Conservation (phyloP, 2,797 vertebrate genomes). For the Typhlichthys eigenmanni region DNA sequence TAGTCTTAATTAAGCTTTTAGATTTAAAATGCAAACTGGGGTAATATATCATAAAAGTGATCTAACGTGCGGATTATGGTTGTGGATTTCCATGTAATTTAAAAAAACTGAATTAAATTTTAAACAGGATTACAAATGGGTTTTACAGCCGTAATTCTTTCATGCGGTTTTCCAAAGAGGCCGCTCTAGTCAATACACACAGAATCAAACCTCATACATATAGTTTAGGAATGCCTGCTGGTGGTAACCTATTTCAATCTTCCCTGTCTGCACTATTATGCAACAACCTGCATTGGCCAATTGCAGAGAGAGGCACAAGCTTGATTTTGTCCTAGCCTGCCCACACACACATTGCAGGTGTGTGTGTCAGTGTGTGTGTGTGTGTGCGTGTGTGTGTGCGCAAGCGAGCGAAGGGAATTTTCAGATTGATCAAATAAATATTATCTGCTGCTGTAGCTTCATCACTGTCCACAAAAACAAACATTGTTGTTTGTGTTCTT, state of each 20-base stretch:
- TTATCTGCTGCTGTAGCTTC: conserved; percentile 7
- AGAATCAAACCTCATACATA: conserved; percentile 6
- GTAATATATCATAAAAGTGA: conserved; percentile 42
- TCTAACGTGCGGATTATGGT: conserved; percentile 42
- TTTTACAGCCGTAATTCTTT: not conserved
- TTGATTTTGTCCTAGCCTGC: conserved; percentile 1
- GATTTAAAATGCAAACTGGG: conserved; percentile 44
- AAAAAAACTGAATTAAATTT: conserved; percentile 33
- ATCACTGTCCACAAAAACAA: conserved; percentile 22
- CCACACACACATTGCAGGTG: not conserved
- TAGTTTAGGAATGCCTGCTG: not conserved
- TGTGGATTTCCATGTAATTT: conserved; percentile 28
- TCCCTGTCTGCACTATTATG: not conserved
- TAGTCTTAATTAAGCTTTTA: conserved; percentile 47
- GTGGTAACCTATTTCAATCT: not conserved
- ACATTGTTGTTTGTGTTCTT: conserved; percentile 13
- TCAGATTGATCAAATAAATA: conserved; percentile 18
- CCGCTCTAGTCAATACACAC: not conserved
- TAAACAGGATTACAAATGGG: conserved; percentile 18
- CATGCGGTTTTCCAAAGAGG: not conserved
- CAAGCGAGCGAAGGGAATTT: no score
- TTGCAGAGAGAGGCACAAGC: conserved; percentile 1
- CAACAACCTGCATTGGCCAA: conserved; percentile 5
- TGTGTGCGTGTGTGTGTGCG: conserved; percentile 1
- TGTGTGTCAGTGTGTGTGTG: not conserved